Evolutionary conservation across 2,113 vertebrate species (phyloP).

Genomic region (Amblyopsis rosae): DNA sequence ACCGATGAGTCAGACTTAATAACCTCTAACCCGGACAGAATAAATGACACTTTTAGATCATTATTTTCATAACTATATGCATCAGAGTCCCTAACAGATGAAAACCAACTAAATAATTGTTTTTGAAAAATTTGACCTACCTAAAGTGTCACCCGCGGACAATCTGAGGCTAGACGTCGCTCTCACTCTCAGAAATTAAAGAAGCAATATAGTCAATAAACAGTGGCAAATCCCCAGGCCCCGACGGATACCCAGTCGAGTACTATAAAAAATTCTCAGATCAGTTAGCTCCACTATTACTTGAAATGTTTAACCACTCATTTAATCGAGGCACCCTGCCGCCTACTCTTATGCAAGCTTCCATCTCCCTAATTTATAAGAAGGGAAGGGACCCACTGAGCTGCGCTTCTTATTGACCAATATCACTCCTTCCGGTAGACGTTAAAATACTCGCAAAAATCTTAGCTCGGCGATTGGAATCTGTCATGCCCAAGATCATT

Average conservation of each 20-base stretch:
- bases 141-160: not conserved
- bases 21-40: no score
- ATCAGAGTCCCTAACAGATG: not conserved
- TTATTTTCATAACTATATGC: no score
- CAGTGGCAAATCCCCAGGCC: conserved; percentile 11
- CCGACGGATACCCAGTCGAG: not conserved
- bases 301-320: conserved; percentile 7
- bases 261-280: conserved; percentile 11
- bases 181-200: conserved; percentile 3
- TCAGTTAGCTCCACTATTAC: conserved; percentile 13
- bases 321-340: not conserved
- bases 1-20: no score
- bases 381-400: not conserved
- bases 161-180: not conserved
- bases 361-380: not conserved
- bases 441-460: no score
- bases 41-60: no score
- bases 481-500: no score
- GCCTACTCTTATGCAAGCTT: not conserved
- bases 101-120: not conserved
- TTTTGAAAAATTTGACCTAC: not conserved
- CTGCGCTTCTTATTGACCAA: no score
- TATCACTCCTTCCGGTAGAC: no score
- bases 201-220: not conserved
- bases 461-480: no score